Percentiles rank a stretch among this genome's conserved stretches.
These are phyloP conservation scores for Argyresthia albistria DNA, from an alignment of 2,888 invertebrate genomes.

Conservation along the genomic window DNA sequence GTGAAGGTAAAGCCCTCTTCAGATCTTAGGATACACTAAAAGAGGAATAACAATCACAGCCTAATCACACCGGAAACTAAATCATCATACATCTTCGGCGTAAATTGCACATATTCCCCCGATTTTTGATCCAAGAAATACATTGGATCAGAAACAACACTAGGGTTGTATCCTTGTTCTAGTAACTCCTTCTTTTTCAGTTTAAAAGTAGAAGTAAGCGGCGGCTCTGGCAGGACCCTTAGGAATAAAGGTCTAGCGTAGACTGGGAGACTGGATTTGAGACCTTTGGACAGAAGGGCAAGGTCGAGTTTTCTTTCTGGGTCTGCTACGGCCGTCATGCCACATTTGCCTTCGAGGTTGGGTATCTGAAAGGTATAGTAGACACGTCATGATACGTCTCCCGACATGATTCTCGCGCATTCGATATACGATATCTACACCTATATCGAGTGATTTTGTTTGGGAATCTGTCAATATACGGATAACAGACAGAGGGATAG, in stretches of 20 bases:
- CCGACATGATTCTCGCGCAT: too few species aligned
- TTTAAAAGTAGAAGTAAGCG: slow-evolving; percentile 91
- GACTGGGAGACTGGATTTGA: slow-evolving; percentile 76
- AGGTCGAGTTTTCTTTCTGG: slow-evolving; percentile 76
- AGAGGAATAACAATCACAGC: slow-evolving; percentile 37
- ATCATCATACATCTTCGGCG: slow-evolving; percentile 56
- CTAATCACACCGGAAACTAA: slow-evolving; percentile 61
- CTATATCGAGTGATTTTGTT: too few species aligned
- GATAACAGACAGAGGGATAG: too few species aligned
- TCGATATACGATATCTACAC: too few species aligned
- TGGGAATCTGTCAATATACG: too few species aligned
- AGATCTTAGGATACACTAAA: too few species aligned
- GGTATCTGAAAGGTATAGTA: slow-evolving; percentile 79
- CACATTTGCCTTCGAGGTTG: slow-evolving; percentile 88
- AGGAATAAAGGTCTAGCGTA: slow-evolving; percentile 93
- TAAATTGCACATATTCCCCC: slow-evolving; percentile 57
- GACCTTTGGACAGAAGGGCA: slow-evolving; percentile 40
- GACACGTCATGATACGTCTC: too few species aligned
- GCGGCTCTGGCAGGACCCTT: slow-evolving; percentile 81
- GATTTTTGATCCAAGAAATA: slow-evolving; percentile 73
- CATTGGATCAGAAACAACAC: slow-evolving; percentile 76
- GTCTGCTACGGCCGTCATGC: slow-evolving; percentile 94
- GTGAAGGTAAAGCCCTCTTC: too few species aligned
- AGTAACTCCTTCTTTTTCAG: slow-evolving; percentile 91
- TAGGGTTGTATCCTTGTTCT: slow-evolving; percentile 82